phyloP scores from a whole-genome alignment of 2,888 invertebrate species.

The Eledona agricola region DNA sequence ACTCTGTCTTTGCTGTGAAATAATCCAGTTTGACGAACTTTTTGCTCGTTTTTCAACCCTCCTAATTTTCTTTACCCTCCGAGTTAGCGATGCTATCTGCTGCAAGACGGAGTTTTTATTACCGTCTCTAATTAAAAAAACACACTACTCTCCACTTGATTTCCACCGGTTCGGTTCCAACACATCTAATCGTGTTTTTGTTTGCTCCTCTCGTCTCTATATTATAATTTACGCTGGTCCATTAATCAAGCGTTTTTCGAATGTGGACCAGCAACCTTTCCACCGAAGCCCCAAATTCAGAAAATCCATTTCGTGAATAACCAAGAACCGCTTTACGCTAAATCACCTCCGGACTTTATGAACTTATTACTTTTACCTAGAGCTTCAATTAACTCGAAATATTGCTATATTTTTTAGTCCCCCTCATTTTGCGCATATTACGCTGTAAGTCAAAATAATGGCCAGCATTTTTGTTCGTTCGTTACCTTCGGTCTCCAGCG shows the following conservation, averaged over 20 bases:
- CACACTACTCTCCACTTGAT: slow-evolving; percentile 46
- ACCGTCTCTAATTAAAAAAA: slow-evolving; percentile 55
- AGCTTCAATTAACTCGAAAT: slow-evolving; percentile 39
- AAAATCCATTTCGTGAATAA: slow-evolving; percentile 13
- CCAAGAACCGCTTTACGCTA: slow-evolving; percentile 24
- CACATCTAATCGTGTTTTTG: too few species aligned
- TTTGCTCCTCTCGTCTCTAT: too few species aligned
- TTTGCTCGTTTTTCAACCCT: slow-evolving; percentile 52
- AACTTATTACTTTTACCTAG: slow-evolving; percentile 38
- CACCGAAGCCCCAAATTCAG: neutral
- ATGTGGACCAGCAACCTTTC: too few species aligned
- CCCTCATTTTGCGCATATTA: slow-evolving; percentile 38
- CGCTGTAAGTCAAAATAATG: slow-evolving; percentile 39
- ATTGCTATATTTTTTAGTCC: slow-evolving; percentile 37
- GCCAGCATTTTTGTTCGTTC: slow-evolving; percentile 34
- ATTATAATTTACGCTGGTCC: too few species aligned
- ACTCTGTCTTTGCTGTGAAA: slow-evolving; percentile 50
- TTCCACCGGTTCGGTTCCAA: slow-evolving; percentile 38
- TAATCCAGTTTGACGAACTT: slow-evolving; percentile 56
- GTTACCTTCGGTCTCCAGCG: slow-evolving; percentile 27
- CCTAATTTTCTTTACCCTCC: slow-evolving; percentile 54
- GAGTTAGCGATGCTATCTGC: slow-evolving; percentile 53
- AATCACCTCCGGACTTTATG: slow-evolving; percentile 29
- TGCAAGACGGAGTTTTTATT: slow-evolving; percentile 52
- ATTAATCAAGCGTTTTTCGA: too few species aligned